phyloP scores from a whole-genome alignment of 2,113 vertebrate species.

The Cichladusa arquata region DNA sequence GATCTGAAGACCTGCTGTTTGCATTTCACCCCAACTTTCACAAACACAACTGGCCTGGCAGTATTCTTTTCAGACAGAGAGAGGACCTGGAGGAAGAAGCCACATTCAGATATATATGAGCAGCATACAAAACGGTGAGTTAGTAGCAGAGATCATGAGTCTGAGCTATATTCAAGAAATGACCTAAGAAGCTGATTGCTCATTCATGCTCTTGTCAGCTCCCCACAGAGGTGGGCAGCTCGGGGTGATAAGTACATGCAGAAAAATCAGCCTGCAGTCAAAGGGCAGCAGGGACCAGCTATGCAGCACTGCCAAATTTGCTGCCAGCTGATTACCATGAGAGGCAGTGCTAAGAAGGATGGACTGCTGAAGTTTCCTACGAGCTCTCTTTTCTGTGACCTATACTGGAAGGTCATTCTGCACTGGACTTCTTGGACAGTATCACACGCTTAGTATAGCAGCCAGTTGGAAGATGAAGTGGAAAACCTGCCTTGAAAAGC shows the following conservation, averaged over 20 bases:
- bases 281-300: background rate
- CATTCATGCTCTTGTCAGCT: background rate
- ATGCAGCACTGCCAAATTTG: background rate
- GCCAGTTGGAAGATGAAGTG: conserved; percentile 57
- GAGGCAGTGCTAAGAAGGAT: conserved; percentile 8
- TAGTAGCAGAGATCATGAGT: background rate
- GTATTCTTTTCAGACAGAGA: background rate
- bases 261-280: background rate
- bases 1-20: background rate
- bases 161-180: background rate
- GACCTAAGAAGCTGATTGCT: background rate
- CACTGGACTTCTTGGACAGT: conserved; percentile 31
- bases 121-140: background rate
- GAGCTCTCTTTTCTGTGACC: conserved; percentile 46
- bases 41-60: background rate
- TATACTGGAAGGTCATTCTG: conserved; percentile 41
- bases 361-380: conserved; percentile 42
- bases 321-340: conserved; percentile 16
- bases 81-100: background rate
- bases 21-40: background rate
- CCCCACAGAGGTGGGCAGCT: background rate
- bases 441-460: conserved; percentile 31
- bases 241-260: background rate
- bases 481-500: conserved; percentile 59
- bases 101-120: background rate